Percentiles rank a stretch among this genome's conserved stretches.
These are phyloP conservation scores for Melanotaenia parkinsoni DNA, from an alignment of 2,797 vertebrate species.

Conservation along the genomic window DNA sequence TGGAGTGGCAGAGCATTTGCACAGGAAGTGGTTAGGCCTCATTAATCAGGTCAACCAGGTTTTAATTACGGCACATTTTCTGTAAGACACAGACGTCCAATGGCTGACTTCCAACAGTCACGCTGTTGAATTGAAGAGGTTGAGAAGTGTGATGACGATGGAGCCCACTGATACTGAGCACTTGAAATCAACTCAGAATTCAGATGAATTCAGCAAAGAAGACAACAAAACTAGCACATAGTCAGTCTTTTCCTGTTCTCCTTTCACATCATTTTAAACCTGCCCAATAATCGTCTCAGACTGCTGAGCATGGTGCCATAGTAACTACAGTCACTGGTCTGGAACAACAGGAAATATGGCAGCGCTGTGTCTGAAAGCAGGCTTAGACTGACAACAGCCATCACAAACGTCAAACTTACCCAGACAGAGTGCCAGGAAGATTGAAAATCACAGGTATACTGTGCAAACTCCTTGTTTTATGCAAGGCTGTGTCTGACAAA, in stretches of 20 bases:
- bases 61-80: slow-evolving; percentile 55
- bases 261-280: slow-evolving; percentile 34
- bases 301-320: slow-evolving; percentile 28
- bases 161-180: not conserved
- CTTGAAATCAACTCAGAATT: not conserved
- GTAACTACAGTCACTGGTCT: slow-evolving; percentile 48
- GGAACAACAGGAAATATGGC: slow-evolving; percentile 53
- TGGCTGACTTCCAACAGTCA: slow-evolving; percentile 11
- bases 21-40: slow-evolving; percentile 52
- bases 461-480: slow-evolving; percentile 28
- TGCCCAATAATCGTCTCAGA: slow-evolving; percentile 43
- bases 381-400: slow-evolving; percentile 45
- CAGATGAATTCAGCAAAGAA: slow-evolving; percentile 18
- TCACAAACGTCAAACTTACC: slow-evolving; percentile 42
- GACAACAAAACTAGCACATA: not conserved
- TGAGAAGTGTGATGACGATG: not conserved
- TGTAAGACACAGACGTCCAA: slow-evolving; percentile 14
- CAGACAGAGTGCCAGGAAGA: slow-evolving; percentile 36
- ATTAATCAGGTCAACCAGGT: slow-evolving; percentile 64
- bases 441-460: slow-evolving; percentile 17
- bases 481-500: slow-evolving; percentile 41
- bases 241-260: not conserved
- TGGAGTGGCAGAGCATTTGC: slow-evolving; percentile 33
- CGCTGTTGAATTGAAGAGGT: not conserved
- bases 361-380: slow-evolving; percentile 35